Percentiles rank a stretch among this genome's conserved stretches.
These are phyloP conservation scores for Lepus americanus DNA, from an alignment of 2,113 vertebrate species.

Conservation along the genomic window DNA sequence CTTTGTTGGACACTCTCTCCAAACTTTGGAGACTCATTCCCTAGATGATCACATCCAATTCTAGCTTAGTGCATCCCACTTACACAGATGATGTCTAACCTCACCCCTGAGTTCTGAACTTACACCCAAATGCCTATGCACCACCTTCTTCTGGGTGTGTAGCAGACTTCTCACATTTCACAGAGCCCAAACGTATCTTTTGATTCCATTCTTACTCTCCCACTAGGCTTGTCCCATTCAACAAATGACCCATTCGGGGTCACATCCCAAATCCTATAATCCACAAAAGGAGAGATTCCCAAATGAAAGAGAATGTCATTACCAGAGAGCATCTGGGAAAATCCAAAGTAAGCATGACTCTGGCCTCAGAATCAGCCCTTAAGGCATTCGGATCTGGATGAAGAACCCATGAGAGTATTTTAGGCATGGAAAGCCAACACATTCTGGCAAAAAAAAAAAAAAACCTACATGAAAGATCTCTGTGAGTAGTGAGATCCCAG, in stretches of 20 bases:
- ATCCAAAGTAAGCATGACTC: not conserved
- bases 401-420: too few relatives aligned
- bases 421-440: too few relatives aligned
- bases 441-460: too few relatives aligned
- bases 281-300: not conserved
- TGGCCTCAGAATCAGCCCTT: too few relatives aligned
- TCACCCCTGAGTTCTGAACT: not conserved
- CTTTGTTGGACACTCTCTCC: not conserved
- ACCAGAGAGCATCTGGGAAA: not conserved
- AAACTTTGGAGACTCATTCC: not conserved
- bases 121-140: not conserved
- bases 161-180: not conserved
- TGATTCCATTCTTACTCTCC: not conserved
- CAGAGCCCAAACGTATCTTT: not conserved
- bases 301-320: not conserved
- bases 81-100: not conserved
- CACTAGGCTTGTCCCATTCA: not conserved
- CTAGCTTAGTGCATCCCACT: not conserved
- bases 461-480: too few relatives aligned
- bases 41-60: not conserved
- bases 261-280: not conserved
- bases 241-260: not conserved
- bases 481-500: too few relatives aligned
- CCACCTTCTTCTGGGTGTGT: not conserved
- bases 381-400: too few relatives aligned